Base-by-base conservation (phyloP, 2,113 vertebrate species). In the Proterorhinus semilunaris region DNA sequence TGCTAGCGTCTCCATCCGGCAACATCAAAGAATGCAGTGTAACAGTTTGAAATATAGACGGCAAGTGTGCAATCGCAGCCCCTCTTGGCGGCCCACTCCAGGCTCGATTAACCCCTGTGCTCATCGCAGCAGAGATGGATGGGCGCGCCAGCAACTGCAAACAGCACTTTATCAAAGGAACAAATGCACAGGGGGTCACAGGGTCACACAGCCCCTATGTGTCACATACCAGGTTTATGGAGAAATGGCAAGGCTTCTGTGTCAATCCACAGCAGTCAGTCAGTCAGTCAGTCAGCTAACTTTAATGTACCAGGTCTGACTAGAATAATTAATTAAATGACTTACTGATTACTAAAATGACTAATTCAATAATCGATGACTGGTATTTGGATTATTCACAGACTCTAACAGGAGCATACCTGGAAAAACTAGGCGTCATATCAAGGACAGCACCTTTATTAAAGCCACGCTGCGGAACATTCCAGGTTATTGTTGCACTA, bases 21-120 rank as follows among this genome's bases (percentile, higher is more conserved):
- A 0, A 74, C 81, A 83, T 90, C 85, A 88, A 84, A 87, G 71
- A 50, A 8, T 3, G 10, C 68, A 50, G 46, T 1, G 53, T 70
- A 66, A 53, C 58, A 69, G 66, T 79, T 79, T 86, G 86, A 90
- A 71, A 81, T 83, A 87, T 82, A 73, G 85, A 44, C 76, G 69
- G 66, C 83, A 84, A 83, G 72, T 86, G 83, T 79, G 80, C 76
- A 44, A 72, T 61, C 74, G 50, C 52, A 68, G 55, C 72, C 67
- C 57, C 10, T 3, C 54, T 62, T 62, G 76, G 75, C 66, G 57
- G 52, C 67, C 36, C 10, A 45, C 71, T 81, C 80, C 72, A 46
- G n/a, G 58, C 51, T 65, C 8, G 64, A 84, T 82, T 80, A 83
- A 74, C 76, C 77, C 49, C 74, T 36, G 49, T 50, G 69, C 76